Evolutionary conservation across 92 coral and sea anemone species (phyloP).

Genomic region (Bergia puertoricense): DNA sequence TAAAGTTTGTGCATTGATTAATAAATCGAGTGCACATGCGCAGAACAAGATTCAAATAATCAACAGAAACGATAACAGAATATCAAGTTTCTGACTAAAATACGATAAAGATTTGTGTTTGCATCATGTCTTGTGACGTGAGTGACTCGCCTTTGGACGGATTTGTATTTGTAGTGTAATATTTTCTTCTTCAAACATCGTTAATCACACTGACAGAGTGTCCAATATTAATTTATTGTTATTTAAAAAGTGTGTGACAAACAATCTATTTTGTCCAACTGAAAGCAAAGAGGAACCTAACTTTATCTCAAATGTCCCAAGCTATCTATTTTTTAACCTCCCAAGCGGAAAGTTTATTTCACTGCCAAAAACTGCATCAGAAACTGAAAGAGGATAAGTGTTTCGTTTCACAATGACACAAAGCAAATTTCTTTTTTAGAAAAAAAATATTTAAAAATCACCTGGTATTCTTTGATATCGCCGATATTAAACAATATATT

Average conservation of each 20-base stretch:
- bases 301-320: no score
- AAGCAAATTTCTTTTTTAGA: no score
- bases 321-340: not conserved
- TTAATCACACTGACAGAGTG: not conserved
- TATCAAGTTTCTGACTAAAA: not conserved
- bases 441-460: not conserved
- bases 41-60: not conserved
- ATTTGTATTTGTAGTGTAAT: not conserved
- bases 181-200: not conserved
- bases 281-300: no score
- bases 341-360: not conserved
- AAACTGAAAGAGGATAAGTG: not conserved
- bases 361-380: no score
- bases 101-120: not conserved
- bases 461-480: not conserved
- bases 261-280: not conserved
- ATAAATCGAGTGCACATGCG: not conserved
- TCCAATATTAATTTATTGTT: not conserved
- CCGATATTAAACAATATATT: not conserved
- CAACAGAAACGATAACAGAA: not conserved
- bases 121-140: not conserved
- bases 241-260: not conserved
- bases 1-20: not conserved
- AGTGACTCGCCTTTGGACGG: not conserved
- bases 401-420: no score